phyloP scores from a whole-genome alignment of 2,797 vertebrate species.

The Trichosurus vulpecula region DNA sequence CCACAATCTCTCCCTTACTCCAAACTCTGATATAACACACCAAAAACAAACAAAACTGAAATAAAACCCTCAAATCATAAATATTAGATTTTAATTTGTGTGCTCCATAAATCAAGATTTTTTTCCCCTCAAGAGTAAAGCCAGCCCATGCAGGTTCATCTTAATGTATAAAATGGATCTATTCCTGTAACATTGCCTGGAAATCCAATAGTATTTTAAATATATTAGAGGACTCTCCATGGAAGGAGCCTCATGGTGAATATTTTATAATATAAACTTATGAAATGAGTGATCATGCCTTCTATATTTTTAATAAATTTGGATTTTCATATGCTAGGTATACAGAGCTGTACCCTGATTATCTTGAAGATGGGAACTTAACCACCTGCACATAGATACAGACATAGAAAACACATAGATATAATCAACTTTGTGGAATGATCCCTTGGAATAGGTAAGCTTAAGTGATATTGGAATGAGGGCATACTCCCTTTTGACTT shows the following conservation, averaged over 20 bases:
- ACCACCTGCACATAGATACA: not conserved
- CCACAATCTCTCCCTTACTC: not conserved
- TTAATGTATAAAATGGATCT: not conserved
- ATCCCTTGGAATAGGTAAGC: not conserved
- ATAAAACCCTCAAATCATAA: not conserved
- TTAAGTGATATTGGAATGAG: not conserved
- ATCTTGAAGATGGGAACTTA: not conserved
- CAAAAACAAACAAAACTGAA: not conserved
- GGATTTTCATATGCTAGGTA: not conserved
- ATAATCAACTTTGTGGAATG: not conserved
- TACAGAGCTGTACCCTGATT: not conserved
- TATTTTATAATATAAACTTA: not conserved
- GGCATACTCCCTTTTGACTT: not conserved
- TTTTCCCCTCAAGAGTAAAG: not conserved
- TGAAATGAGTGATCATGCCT: not conserved
- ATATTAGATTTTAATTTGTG: not conserved
- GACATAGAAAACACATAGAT: not conserved
- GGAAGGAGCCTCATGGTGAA: not conserved
- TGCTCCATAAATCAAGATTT: not conserved
- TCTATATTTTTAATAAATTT: not conserved
- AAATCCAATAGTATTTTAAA: not conserved
- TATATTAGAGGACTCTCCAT: not conserved
- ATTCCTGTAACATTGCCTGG: not conserved
- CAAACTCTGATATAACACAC: not conserved
- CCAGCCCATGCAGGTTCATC: not conserved